Evolutionary conservation across 2,888 invertebrate genomes (phyloP).

Genomic region (Patella ulyssiponensis): DNA sequence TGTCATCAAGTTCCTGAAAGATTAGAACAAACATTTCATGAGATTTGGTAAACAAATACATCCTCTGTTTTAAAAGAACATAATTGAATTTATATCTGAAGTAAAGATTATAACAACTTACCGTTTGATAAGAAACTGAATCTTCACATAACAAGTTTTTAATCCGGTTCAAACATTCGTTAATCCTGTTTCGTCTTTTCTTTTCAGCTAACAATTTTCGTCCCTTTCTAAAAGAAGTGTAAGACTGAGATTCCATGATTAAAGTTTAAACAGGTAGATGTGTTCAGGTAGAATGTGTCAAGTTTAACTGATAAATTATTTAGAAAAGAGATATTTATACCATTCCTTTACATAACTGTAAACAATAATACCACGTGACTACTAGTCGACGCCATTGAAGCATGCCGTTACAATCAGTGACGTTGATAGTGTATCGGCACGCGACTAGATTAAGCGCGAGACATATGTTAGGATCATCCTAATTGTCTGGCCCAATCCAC

Average conservation of each 20-base stretch:
- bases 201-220: slow-evolving; percentile 11
- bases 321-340: background rate
- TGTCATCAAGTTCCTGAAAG: background rate
- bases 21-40: no score
- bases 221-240: background rate
- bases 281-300: background rate
- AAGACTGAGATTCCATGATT: slow-evolving; percentile 1
- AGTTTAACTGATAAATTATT: background rate
- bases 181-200: background rate
- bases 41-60: no score
- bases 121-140: background rate
- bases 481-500: background rate
- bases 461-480: background rate
- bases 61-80: no score
- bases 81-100: no score
- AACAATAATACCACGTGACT: background rate
- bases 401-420: slow-evolving; percentile 3
- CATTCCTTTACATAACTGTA: slow-evolving; percentile 2
- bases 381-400: background rate
- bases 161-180: slow-evolving; percentile 6
- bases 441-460: background rate
- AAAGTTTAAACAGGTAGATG: background rate
- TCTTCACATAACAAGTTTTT: background rate
- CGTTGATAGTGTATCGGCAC: background rate
- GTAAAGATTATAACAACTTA: background rate